Percentiles rank a stretch among this genome's conserved stretches.
Evolutionary conservation across 2,113 vertebrate species (phyloP).

Genomic region (Oreochromis niloticus): DNA sequence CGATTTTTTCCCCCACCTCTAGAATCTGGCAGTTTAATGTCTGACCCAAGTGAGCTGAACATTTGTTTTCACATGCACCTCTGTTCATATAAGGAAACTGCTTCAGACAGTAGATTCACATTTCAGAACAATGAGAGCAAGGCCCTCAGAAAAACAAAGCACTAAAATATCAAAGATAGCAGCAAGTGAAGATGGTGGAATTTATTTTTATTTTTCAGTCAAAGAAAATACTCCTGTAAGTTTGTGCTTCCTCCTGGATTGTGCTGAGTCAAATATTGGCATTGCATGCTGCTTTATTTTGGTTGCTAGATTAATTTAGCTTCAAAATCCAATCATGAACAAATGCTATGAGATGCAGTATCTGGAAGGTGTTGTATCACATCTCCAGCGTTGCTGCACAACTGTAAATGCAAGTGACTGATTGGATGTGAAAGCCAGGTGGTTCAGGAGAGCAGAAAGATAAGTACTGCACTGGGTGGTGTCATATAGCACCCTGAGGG

Average conservation of each 20-base stretch:
- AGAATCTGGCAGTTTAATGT: background rate
- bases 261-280: background rate
- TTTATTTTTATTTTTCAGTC: background rate
- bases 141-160: background rate
- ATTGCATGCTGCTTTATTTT: background rate
- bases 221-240: background rate
- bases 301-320: background rate
- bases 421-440: background rate
- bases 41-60: accelerated
- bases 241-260: background rate
- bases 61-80: background rate
- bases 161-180: background rate
- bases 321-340: background rate
- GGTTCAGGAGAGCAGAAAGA: background rate
- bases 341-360: background rate
- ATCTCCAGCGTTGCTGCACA: background rate
- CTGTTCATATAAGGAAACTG: background rate
- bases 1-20: no score
- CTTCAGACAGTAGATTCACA: background rate
- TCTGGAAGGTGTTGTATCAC: background rate
- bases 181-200: accelerated
- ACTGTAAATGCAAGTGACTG: background rate
- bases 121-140: background rate
- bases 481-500: conserved; percentile 8
- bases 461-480: background rate